Evolutionary conservation across 2,113 vertebrate genomes (phyloP).

Genomic region (Otocyon megalotis): DNA sequence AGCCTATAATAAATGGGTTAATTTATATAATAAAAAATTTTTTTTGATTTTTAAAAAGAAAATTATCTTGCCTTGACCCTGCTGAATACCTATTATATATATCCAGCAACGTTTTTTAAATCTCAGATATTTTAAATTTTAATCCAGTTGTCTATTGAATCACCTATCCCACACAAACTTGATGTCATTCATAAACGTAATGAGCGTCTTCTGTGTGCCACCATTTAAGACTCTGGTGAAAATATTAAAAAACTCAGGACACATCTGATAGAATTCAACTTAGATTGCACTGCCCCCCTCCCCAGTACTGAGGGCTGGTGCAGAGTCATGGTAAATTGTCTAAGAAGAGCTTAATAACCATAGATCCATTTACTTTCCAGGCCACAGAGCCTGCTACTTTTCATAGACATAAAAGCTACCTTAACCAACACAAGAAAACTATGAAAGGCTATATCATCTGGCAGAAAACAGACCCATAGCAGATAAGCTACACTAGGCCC

Average conservation of each 20-base stretch:
- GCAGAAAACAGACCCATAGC: background rate
- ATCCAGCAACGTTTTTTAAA: slow-evolving; percentile 3
- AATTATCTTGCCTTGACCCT: background rate
- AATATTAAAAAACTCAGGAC: background rate
- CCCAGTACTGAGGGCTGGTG: background rate
- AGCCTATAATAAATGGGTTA: too few species aligned
- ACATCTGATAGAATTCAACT: background rate
- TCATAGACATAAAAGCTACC: background rate
- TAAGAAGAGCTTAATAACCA: background rate
- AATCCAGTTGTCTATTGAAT: background rate
- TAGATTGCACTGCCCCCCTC: background rate
- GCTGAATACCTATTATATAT: background rate
- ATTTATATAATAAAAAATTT: too few species aligned
- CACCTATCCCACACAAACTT: background rate
- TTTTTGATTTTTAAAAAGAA: background rate
- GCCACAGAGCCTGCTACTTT: background rate
- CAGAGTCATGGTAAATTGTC: background rate
- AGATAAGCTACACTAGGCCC: background rate
- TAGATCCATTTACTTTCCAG: background rate
- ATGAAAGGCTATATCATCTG: background rate
- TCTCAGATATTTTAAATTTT: slow-evolving; percentile 28
- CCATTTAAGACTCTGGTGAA: background rate
- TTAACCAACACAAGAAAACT: background rate
- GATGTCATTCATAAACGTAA: slow-evolving; percentile 30
- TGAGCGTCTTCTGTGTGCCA: background rate